A percentile compares a stretch with the other conserved stretches of the same genome.
Evolutionary conservation across 1,140 invertebrate genomes (phyloP).

Genomic region (Anastatus disparis): DNA sequence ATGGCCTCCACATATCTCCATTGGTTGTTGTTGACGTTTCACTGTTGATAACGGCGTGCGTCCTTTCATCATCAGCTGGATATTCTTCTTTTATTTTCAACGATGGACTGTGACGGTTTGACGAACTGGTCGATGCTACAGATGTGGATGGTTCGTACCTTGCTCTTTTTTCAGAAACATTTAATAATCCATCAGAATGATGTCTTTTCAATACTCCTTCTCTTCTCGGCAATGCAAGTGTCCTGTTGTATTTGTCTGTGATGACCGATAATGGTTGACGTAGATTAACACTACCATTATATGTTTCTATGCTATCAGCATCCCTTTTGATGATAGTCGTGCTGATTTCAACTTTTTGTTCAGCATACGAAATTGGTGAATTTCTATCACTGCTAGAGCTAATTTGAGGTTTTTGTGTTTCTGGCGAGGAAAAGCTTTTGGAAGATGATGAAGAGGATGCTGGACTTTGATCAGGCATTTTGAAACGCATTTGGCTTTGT

Average conservation of each 20-base stretch:
- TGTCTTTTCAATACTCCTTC: constrained; percentile 54
- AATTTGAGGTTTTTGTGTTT: constrained; percentile 71
- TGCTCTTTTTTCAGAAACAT: constrained; percentile 59
- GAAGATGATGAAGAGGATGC: constrained; percentile 45
- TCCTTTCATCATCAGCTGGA: constrained; percentile 45
- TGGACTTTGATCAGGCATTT: constrained; percentile 63
- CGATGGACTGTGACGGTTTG: constrained; percentile 21
- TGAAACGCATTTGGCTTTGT: constrained; percentile 64
- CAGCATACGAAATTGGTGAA: constrained; percentile 65
- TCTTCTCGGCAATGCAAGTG: constrained; percentile 38
- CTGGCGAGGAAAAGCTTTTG: constrained; percentile 68
- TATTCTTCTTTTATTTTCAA: constrained; percentile 47
- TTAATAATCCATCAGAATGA: constrained; percentile 56
- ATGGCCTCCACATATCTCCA: constrained; percentile 67
- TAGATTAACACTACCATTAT: constrained; percentile 41
- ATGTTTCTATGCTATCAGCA: constrained; percentile 29
- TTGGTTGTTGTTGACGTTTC: constrained; percentile 56
- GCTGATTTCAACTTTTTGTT: constrained; percentile 48
- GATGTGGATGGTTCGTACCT: constrained; percentile 55
- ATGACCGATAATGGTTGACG: constrained; percentile 62
- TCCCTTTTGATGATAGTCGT: constrained; percentile 38
- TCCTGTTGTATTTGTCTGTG: constrained; percentile 60
- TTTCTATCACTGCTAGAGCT: constrained; percentile 70
- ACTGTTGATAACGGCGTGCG: neutral
- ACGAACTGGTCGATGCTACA: constrained; percentile 40